Base-by-base conservation (phyloP, 2,888 invertebrate genomes). In the Volucella inanis region DNA sequence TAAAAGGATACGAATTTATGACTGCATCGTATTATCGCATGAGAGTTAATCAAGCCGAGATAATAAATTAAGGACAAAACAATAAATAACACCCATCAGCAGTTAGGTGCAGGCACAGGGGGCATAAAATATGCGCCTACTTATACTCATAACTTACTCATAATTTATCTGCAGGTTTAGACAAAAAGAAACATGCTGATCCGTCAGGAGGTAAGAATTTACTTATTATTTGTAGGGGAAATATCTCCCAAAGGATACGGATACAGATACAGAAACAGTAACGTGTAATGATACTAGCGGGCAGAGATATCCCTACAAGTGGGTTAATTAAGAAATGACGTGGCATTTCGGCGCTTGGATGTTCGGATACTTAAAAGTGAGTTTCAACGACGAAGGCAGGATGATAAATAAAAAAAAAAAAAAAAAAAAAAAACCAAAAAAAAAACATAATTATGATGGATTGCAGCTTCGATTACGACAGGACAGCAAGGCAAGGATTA, bases 371-470 rank as follows among this genome's bases (percentile, higher is more conserved):
- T 49, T 14, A 74, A 79, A 71, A 15, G 41, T 31, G 31, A 31
- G 65, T 38, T 67, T 55, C 49, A 55, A 49, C 39, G 54, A 15
- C 55, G 49, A 14, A n/a, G 31, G n/a, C 39, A 75, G 68, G 49
- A 68, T 68, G 45, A 80, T 80, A 54, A 81, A 82, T 82, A 71
- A 67, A 50, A 64, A 43, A 67, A 65, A 59, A 39, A 71, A 45
- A 43, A 52, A 12, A 61, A 41, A 50, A 15, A 52, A 71, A 41
- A n/a, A n/a, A n/a, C n/a, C n/a, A 43, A 52, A 12, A 61, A 41
- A 50, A 15, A 52, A 71, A 41, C 71, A 76, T 76, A 82, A 82
- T 76, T 82, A 72, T 76, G 70, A 76, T 82, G 76, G 76, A 71
- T 81, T 65, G 61, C 76, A 61, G 65, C 54, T 43, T 38, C 18